These are phyloP conservation scores for Chromobotia macracanthus DNA, from an alignment of 2,797 vertebrate genomes.

Conservation along the genomic window DNA sequence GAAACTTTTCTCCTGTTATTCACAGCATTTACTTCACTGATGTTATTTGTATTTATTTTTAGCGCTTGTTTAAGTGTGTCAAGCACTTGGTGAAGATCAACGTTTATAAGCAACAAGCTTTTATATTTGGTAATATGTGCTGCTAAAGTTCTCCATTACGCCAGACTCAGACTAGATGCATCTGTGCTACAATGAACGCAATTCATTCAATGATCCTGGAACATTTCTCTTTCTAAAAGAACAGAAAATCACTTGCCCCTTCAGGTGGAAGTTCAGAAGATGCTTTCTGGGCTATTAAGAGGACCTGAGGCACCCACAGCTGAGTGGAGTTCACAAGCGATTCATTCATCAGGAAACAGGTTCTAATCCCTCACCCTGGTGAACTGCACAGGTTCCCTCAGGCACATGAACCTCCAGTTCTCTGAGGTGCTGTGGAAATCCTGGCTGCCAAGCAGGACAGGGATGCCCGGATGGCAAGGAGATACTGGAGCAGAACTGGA, in stretches of 20 bases:
- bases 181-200: not conserved
- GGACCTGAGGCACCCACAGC: constrained; percentile 90
- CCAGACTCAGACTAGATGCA: constrained; percentile 5
- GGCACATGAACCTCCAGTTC: constrained; percentile 80
- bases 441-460: constrained; percentile 84
- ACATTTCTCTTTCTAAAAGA: constrained; percentile 24
- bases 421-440: constrained; percentile 88
- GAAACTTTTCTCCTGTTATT: no score
- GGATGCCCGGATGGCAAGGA: constrained; percentile 66
- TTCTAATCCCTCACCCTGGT: constrained; percentile 26
- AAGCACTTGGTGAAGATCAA: no score
- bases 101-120: constrained; percentile 13
- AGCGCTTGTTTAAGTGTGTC: not conserved
- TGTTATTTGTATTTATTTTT: not conserved
- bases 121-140: constrained; percentile 3
- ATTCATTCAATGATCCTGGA: constrained; percentile 14
- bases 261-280: constrained; percentile 83
- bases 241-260: constrained; percentile 3
- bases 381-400: constrained; percentile 14
- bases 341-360: constrained; percentile 32
- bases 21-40: not conserved
- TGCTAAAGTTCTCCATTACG: constrained; percentile 14
- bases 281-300: constrained; percentile 89
- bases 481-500: constrained; percentile 83
- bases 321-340: constrained; percentile 60